A percentile compares a stretch with the other conserved stretches of the same genome.
These are phyloP conservation scores for Brachionus angularis DNA, from an alignment of 1,140 invertebrate species.

Conservation along the genomic window DNA sequence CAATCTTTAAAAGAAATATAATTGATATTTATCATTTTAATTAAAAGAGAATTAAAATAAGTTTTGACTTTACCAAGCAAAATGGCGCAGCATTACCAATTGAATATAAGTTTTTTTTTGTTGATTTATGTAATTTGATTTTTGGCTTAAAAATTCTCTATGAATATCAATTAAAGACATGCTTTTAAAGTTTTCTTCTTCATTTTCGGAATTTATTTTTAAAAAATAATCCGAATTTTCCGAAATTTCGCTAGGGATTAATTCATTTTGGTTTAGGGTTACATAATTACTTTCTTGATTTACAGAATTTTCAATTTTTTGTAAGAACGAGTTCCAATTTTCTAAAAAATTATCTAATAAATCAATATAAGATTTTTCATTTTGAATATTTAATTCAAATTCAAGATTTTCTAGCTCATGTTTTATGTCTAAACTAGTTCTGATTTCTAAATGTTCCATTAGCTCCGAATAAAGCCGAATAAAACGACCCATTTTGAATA, in stretches of 20 bases:
- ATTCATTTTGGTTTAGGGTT: background rate
- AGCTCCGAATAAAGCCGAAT: conserved; percentile 27
- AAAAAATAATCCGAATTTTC: background rate
- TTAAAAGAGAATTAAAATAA: too few relatives aligned
- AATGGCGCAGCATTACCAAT: conserved; percentile 31
- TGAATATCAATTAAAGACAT: background rate
- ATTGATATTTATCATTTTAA: background rate
- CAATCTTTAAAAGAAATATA: background rate
- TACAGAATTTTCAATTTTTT: background rate
- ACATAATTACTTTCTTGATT: too few relatives aligned
- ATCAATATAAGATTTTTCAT: background rate
- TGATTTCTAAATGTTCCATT: background rate
- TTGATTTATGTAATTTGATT: background rate
- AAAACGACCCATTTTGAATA: conserved; percentile 41
- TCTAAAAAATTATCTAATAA: background rate
- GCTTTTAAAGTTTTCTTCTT: too few relatives aligned
- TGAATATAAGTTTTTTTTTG: background rate
- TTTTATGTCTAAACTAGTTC: background rate
- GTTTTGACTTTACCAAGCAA: conserved; percentile 11
- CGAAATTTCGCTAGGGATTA: background rate
- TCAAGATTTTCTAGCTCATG: conserved; percentile 27
- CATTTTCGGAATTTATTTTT: too few relatives aligned
- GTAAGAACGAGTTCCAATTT: conserved; percentile 14
- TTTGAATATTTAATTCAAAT: background rate
- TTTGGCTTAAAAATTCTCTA: background rate